Conservation (phyloP, 2,797 vertebrate genomes). For the Prionace glauca region DNA sequence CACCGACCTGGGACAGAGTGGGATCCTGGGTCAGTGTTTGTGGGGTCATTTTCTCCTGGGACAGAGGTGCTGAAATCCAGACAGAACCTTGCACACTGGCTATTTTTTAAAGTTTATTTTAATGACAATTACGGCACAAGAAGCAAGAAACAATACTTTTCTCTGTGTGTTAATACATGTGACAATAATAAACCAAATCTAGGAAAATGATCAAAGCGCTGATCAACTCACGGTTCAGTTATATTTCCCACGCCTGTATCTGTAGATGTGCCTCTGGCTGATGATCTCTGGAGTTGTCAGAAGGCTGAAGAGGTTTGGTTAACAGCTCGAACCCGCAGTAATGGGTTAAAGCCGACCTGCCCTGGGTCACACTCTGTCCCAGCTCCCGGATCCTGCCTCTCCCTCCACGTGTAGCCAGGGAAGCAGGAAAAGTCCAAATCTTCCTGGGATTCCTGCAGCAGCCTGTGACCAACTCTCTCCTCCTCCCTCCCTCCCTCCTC, state of each 20-base stretch:
- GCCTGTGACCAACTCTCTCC: not conserved
- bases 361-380: not conserved
- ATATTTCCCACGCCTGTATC: not conserved
- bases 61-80: not conserved
- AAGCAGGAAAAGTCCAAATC: constrained; percentile 15
- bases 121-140: not conserved
- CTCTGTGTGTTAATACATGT: no score
- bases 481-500: not conserved
- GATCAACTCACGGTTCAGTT: not conserved
- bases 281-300: not conserved
- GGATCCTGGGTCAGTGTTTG: not conserved
- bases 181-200: no score
- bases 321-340: not conserved
- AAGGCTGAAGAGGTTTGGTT: no score
- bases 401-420: constrained; percentile 34
- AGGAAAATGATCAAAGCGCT: not conserved
- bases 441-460: not conserved
- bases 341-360: not conserved
- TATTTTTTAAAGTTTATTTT: not conserved
- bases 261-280: not conserved
- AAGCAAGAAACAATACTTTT: no score
- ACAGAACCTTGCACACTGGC: not conserved
- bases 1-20: not conserved
- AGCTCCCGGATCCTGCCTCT: not conserved
- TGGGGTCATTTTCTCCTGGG: not conserved